A percentile compares a stretch with the other conserved stretches of the same genome.
Conservation (phyloP, 2,888 invertebrate species). For the Drosophila neonasuta region DNA sequence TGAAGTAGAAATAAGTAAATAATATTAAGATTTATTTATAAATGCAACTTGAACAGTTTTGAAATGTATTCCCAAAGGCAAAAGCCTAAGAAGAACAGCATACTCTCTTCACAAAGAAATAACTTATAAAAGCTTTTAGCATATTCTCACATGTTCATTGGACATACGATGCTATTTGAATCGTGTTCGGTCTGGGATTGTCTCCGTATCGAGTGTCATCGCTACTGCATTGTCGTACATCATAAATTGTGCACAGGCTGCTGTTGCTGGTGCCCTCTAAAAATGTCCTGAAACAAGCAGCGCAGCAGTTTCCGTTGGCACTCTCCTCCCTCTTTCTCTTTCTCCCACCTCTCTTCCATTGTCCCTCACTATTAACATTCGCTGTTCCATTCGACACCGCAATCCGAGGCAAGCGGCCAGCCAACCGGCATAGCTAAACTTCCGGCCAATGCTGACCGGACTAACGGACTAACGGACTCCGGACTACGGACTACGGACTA, state of each 20-base stretch:
- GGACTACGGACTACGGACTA: conserved; percentile 30
- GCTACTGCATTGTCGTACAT: conserved; percentile 52
- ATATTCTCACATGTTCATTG: background rate
- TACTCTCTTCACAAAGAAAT: background rate
- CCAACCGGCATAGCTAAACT: conserved; percentile 73
- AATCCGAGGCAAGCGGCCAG: conserved; percentile 59
- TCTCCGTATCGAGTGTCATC: conserved; percentile 15
- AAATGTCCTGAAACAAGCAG: conserved; percentile 61
- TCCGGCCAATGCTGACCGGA: conserved; percentile 62
- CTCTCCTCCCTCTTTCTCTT: background rate
- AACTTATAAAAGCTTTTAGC: background rate
- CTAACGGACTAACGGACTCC: conserved; percentile 16
- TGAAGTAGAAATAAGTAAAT: too few relatives aligned
- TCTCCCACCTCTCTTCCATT: background rate
- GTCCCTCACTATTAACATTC: background rate
- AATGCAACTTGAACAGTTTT: too few relatives aligned
- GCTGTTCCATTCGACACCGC: conserved; percentile 32
- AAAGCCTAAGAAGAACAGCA: too few relatives aligned
- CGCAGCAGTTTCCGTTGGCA: conserved; percentile 48
- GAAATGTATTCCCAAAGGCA: too few relatives aligned
- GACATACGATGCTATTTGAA: background rate
- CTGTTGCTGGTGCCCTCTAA: conserved; percentile 35
- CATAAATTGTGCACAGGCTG: conserved; percentile 74
- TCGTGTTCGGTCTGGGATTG: background rate
- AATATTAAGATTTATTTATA: too few relatives aligned